phyloP scores from a whole-genome alignment of 2,113 vertebrate species.

The Blennius ocellaris region DNA sequence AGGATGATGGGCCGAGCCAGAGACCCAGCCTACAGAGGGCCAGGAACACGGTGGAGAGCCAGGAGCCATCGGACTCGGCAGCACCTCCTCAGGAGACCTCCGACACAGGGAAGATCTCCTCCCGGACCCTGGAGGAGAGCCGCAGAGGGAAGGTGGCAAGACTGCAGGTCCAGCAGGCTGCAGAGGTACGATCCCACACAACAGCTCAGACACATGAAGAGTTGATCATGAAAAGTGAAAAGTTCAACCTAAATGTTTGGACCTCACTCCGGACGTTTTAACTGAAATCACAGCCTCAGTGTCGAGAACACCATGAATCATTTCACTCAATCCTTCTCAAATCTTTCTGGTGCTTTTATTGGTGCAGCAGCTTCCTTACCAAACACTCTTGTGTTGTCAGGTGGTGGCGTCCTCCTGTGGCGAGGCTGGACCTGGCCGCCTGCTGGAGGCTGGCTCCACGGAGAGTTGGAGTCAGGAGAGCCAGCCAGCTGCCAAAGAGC shows the following conservation, averaged over 20 bases:
- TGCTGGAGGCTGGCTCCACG: constrained; percentile 21
- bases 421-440: constrained; percentile 31
- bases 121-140: constrained; percentile 91
- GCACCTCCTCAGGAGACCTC: not conserved
- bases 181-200: constrained; percentile 39
- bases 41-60: constrained; percentile 10
- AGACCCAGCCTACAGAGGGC: constrained; percentile 15
- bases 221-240: too few relatives aligned
- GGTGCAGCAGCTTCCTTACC: too few relatives aligned
- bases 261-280: too few relatives aligned
- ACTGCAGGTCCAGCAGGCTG: constrained; percentile 73
- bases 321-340: too few relatives aligned
- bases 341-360: not conserved
- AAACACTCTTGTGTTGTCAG: constrained; percentile 25
- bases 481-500: constrained; percentile 39
- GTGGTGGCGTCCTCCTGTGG: constrained; percentile 7
- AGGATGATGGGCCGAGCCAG: constrained; percentile 76
- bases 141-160: constrained; percentile 90
- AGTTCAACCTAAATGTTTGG: too few relatives aligned
- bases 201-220: too few relatives aligned
- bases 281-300: too few relatives aligned
- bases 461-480: constrained; percentile 38
- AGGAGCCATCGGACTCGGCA: not conserved
- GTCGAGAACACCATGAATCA: too few relatives aligned
- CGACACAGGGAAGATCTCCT: constrained; percentile 73